Evolutionary conservation across 2,797 vertebrate genomes (phyloP), one percentile per base, ranked within the genome.

Genomic region (Hyperoplus lanceolatus): DNA sequence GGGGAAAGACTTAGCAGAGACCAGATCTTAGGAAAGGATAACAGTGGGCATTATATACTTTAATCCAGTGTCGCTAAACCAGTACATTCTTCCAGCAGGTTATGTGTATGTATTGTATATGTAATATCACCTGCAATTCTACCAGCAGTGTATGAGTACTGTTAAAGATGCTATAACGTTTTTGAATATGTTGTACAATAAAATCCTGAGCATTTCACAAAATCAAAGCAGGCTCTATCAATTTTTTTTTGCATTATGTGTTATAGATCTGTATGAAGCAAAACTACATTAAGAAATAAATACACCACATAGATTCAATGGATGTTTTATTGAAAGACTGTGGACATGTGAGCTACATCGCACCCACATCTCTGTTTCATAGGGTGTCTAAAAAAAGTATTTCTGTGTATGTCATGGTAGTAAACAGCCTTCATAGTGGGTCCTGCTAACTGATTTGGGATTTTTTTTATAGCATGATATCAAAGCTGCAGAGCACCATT

Each of bases 301-400:
- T 9, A 72, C 61, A 83, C 29, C 49, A 69, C 12, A 16, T 65
- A 76, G 60, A 4, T 85, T 86, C 56, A 73, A 43, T 63, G 49
- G 45, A 81, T 82, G 77, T 79, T 93, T 93, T 90, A 94, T 91
- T 93, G 70, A 83, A 80, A 85, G 62, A 80, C 9, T 64, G 9
- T 73, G 29, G 86, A 79, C 62, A 75, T 63, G 43, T 60, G 45
- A 84, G 70, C 50, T 4, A 42, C 72, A 84, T 64, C 77, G 56
- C 51, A 81, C 51, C 48, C 84, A 81, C 56, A 67, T 73, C 2
- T 48, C 59, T 62, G 50, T 60, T 80, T 80, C 10, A 74, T 79
- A 81, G 74, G 51, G 77, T 3, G 48, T 67, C 62, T 70, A 74
- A 63, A 82, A 36, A 58, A 68, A 15, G 15, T 58, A 29, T 65